A percentile compares a stretch with the other conserved stretches of the same genome.
Conservation (phyloP, 1,140 invertebrate species). For the Drosophila mojavensis region DNA sequence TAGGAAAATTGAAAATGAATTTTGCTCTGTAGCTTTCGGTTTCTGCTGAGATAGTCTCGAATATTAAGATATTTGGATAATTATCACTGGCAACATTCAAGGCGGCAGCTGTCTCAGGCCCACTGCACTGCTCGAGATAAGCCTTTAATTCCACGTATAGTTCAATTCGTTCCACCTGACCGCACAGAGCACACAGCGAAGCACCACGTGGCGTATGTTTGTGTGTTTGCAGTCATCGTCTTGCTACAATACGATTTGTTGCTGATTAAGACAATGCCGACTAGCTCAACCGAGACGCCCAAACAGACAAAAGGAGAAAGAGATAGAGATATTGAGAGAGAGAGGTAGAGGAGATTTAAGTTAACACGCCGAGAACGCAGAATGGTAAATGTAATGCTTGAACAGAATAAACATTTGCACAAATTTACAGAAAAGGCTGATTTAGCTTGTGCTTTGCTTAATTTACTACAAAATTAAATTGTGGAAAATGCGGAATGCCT, state of each 20-base stretch:
- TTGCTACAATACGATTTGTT: conserved; percentile 26
- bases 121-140: background rate
- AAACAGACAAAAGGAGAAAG: background rate
- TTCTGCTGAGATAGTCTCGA: conserved; percentile 3
- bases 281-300: background rate
- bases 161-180: conserved; percentile 33
- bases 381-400: conserved; percentile 4
- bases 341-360: background rate
- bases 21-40: conserved; percentile 18
- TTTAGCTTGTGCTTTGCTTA: conserved; percentile 57
- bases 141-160: conserved; percentile 42
- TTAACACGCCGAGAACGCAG: background rate
- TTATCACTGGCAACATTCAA: conserved; percentile 1
- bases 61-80: conserved; percentile 29
- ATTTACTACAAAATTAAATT: conserved; percentile 70
- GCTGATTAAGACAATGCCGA: conserved; percentile 44
- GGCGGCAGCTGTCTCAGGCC: background rate
- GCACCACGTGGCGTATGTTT: conserved; percentile 33
- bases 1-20: conserved; percentile 40
- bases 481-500: conserved; percentile 50
- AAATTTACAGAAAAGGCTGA: conserved; percentile 55
- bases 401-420: conserved; percentile 47
- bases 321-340: background rate
- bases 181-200: background rate
- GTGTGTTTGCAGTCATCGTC: conserved; percentile 36